These are phyloP conservation scores for Chrysopilus asiliformis DNA, from an alignment of 2,888 invertebrate genomes.

Conservation along the genomic window DNA sequence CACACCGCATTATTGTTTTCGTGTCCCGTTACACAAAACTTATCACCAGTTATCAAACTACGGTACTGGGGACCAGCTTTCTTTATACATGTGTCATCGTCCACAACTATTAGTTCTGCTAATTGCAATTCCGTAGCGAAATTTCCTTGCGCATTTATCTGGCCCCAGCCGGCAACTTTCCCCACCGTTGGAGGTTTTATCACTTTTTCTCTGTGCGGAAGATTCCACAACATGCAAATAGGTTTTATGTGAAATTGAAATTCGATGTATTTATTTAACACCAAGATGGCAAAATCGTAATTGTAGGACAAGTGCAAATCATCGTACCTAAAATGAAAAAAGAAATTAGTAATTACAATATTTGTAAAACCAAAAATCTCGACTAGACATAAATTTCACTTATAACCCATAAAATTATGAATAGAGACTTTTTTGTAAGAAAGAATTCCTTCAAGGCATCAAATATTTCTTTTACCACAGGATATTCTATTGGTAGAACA, in stretches of 20 bases:
- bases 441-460: too few relatives aligned
- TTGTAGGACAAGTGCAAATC: slow-evolving; percentile 20
- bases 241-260: slow-evolving; percentile 27
- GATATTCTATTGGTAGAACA: too few relatives aligned
- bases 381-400: too few relatives aligned
- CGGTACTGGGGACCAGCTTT: slow-evolving; percentile 14
- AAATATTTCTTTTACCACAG: too few relatives aligned
- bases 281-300: slow-evolving; percentile 28
- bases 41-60: slow-evolving; percentile 19
- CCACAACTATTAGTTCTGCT: slow-evolving; percentile 15
- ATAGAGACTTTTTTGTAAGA: too few relatives aligned
- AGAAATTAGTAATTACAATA: not conserved
- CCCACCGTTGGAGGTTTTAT: slow-evolving; percentile 10
- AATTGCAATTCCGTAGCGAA: slow-evolving; percentile 14
- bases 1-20: slow-evolving; percentile 15
- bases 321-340: slow-evolving; percentile 9
- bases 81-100: slow-evolving; percentile 15
- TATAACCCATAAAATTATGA: too few relatives aligned
- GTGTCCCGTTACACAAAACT: slow-evolving; percentile 20
- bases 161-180: slow-evolving; percentile 20
- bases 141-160: slow-evolving; percentile 7
- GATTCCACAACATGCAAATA: slow-evolving; percentile 26
- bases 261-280: slow-evolving; percentile 21
- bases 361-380: too few relatives aligned
- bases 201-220: slow-evolving; percentile 9